These are phyloP conservation scores for Percopsis omiscomaycus DNA, from an alignment of 2,797 vertebrate species.

Conservation along the genomic window DNA sequence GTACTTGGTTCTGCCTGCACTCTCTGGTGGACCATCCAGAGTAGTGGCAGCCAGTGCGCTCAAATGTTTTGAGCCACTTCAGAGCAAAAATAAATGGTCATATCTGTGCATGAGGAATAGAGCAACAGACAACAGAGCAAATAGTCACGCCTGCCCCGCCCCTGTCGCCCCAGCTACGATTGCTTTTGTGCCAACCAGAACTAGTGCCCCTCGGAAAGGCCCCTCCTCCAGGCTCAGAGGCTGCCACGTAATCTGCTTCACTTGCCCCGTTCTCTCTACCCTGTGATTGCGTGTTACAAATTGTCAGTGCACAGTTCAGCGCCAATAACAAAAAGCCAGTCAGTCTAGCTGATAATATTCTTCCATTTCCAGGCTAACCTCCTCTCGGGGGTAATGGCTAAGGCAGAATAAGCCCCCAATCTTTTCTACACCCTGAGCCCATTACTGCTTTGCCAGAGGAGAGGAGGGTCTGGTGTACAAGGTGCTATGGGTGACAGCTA, in stretches of 20 bases:
- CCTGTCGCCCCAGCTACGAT: slow-evolving; percentile 21
- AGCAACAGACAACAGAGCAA: not conserved
- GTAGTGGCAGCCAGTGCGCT: not conserved
- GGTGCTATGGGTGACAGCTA: no score
- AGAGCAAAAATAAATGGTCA: not conserved
- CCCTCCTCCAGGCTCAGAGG: slow-evolving; percentile 13
- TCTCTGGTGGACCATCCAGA: not conserved
- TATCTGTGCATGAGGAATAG: no score
- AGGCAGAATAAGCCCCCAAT: not conserved
- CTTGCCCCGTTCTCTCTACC: not conserved
- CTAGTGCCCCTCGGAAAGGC: not conserved
- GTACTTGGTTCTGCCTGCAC: no score
- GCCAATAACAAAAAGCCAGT: slow-evolving; percentile 2
- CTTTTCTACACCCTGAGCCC: not conserved
- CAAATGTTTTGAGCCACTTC: not conserved
- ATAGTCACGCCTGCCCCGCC: not conserved
- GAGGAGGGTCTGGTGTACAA: no score
- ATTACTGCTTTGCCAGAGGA: not conserved
- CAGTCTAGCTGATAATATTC: slow-evolving; percentile 34
- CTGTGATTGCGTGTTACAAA: slow-evolving; percentile 43
- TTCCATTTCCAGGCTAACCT: slow-evolving; percentile 36
- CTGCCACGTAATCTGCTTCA: not conserved
- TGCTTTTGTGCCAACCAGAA: slow-evolving; percentile 21
- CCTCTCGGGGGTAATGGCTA: slow-evolving; percentile 23
- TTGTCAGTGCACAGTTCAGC: slow-evolving; percentile 13